Evolutionary conservation across 2,888 invertebrate species (phyloP).

Genomic region (Gastracanthus pulcherrimus): DNA sequence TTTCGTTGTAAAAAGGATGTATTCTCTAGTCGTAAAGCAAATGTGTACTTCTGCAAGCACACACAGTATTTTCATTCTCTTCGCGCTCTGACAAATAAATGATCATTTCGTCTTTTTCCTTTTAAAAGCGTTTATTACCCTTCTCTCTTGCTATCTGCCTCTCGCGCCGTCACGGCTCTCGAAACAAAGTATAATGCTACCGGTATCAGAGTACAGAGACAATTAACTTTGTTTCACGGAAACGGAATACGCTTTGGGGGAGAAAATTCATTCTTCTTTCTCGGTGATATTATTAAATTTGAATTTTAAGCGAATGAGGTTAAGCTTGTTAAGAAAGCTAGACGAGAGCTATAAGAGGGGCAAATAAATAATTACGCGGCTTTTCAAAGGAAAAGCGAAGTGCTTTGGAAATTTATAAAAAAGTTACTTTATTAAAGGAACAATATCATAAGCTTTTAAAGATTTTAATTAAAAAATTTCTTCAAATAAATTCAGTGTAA

Average conservation of each 20-base stretch:
- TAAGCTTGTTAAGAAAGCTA: background rate
- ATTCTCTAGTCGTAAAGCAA: too few relatives aligned
- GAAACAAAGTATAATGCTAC: conserved; percentile 8
- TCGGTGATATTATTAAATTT: conserved; percentile 11
- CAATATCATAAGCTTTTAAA: too few relatives aligned
- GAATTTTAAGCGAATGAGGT: conserved; percentile 17
- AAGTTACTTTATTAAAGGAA: too few relatives aligned
- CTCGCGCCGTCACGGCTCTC: background rate
- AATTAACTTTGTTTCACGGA: conserved; percentile 33
- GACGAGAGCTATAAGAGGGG: background rate
- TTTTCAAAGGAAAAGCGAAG: too few relatives aligned
- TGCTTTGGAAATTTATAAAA: too few relatives aligned
- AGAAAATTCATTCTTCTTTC: conserved; percentile 23
- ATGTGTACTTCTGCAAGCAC: background rate
- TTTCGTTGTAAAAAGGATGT: background rate
- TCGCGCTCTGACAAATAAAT: conserved; percentile 5
- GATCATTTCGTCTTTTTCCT: conserved; percentile 4
- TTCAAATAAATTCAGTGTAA: background rate
- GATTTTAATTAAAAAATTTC: too few relatives aligned
- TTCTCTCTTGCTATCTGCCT: conserved; percentile 16
- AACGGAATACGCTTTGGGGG: conserved; percentile 16
- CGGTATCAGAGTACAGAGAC: conserved; percentile 34
- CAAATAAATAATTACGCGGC: background rate
- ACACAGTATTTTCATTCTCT: background rate
- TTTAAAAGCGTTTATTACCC: conserved; percentile 29